Evolutionary conservation across 2,888 invertebrate genomes (phyloP).

Genomic region (Timema podura): DNA sequence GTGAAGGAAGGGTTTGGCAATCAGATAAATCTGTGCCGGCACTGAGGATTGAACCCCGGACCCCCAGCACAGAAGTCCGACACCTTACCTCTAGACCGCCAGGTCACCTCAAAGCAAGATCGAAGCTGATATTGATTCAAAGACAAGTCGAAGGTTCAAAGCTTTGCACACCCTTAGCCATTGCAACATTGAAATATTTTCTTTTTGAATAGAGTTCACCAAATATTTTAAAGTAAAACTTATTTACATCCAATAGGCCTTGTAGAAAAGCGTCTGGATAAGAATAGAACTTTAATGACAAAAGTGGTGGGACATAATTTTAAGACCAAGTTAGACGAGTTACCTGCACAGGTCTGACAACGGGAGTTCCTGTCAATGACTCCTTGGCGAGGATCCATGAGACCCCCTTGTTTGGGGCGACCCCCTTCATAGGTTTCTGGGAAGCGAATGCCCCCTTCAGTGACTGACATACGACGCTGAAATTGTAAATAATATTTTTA

Average conservation of each 20-base stretch:
- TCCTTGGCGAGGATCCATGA: constrained; percentile 99
- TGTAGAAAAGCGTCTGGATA: not conserved
- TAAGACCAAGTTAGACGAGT: not conserved
- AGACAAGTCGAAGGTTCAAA: no score
- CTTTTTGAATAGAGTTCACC: no score
- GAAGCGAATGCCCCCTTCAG: constrained; percentile 93
- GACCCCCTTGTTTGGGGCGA: constrained; percentile 93
- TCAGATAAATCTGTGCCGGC: no score
- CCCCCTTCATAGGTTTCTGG: constrained; percentile 99
- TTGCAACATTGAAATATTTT: no score
- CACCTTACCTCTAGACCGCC: no score
- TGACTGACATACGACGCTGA: constrained; percentile 96
- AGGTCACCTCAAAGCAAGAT: no score
- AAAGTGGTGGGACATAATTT: not conserved
- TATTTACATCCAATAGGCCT: not conserved
- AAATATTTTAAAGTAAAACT: not conserved
- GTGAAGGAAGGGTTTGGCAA: no score
- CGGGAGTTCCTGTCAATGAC: constrained; percentile 91
- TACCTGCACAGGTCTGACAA: constrained; percentile 89
- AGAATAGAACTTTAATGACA: not conserved
- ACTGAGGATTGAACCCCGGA: no score
- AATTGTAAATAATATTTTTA: constrained; percentile 37
- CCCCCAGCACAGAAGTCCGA: no score
- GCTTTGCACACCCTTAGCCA: no score
- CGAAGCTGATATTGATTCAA: no score